phyloP scores from a whole-genome alignment of 2,888 invertebrate genomes.

The Spodoptera littoralis region DNA sequence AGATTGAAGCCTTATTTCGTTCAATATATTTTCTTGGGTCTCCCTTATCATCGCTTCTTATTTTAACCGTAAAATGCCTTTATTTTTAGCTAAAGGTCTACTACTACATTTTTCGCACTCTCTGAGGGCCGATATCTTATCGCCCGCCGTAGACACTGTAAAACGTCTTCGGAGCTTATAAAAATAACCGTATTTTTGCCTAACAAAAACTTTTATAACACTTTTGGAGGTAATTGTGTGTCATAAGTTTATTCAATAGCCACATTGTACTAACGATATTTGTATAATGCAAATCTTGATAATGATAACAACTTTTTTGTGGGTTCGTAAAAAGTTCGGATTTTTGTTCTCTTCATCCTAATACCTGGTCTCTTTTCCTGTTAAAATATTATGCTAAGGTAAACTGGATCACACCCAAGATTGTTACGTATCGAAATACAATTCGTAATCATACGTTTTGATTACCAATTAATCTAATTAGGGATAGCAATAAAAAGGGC shows the following conservation, averaged over 20 bases:
- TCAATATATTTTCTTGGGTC: constrained; percentile 19
- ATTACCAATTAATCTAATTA: no score
- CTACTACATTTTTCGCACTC: constrained; percentile 37
- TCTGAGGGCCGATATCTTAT: constrained; percentile 47
- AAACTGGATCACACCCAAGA: no score
- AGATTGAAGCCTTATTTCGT: constrained; percentile 8
- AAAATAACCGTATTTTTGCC: constrained; percentile 33
- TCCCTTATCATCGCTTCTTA: constrained; percentile 43
- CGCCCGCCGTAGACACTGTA: constrained; percentile 19
- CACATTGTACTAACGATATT: neutral
- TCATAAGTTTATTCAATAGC: neutral
- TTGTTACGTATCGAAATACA: no score
- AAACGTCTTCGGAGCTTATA: constrained; percentile 30
- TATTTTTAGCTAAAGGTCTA: constrained; percentile 39
- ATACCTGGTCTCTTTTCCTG: no score
- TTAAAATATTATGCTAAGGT: no score
- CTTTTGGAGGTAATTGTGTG: constrained; percentile 15
- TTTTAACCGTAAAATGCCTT: constrained; percentile 38
- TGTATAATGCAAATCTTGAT: constrained; percentile 1
- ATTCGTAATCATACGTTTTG: no score
- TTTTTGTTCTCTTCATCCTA: no score
- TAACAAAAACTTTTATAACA: constrained; percentile 19
- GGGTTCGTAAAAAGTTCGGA: no score
- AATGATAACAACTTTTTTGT: neutral
- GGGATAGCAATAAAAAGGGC: no score